phyloP scores from a whole-genome alignment of 2,888 invertebrate species.

The Blomia tropicalis region DNA sequence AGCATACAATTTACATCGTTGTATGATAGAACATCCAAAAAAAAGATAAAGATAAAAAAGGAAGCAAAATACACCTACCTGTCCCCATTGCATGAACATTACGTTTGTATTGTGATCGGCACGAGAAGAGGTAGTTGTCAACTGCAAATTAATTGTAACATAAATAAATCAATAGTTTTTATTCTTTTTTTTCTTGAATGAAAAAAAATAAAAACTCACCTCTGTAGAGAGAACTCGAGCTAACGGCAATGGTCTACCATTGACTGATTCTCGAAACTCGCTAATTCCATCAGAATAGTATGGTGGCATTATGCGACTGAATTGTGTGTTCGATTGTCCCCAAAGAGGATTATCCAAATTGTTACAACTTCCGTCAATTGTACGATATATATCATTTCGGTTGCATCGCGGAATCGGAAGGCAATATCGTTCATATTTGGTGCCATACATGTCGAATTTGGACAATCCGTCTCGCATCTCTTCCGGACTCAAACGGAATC shows the following conservation, averaged over 20 bases:
- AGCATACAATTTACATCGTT: too few species aligned
- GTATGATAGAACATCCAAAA: too few species aligned
- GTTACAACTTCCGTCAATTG: slow-evolving; percentile 76
- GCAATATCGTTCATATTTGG: slow-evolving; percentile 34
- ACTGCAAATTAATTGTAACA: not conserved
- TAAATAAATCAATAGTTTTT: not conserved
- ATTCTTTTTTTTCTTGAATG: not conserved
- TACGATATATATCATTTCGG: slow-evolving; percentile 46
- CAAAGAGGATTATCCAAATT: slow-evolving; percentile 57
- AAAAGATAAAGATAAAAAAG: too few species aligned
- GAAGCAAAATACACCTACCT: slow-evolving; percentile 19
- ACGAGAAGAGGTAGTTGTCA: not conserved
- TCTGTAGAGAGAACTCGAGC: slow-evolving; percentile 68
- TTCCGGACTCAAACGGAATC: not conserved
- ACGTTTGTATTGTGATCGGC: not conserved
- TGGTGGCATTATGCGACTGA: slow-evolving; percentile 60
- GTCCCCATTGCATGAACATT: slow-evolving; percentile 24
- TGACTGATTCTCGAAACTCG: slow-evolving; percentile 41
- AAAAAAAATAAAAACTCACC: slow-evolving; percentile 32
- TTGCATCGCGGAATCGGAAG: slow-evolving; percentile 38
- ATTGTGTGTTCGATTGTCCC: slow-evolving; percentile 65
- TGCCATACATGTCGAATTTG: not conserved
- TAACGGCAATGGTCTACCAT: slow-evolving; percentile 52
- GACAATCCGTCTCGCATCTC: not conserved
- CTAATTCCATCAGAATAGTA: slow-evolving; percentile 63